Conservation (phyloP, 92 coral and sea anemone species). For the Muricea muricata region DNA sequence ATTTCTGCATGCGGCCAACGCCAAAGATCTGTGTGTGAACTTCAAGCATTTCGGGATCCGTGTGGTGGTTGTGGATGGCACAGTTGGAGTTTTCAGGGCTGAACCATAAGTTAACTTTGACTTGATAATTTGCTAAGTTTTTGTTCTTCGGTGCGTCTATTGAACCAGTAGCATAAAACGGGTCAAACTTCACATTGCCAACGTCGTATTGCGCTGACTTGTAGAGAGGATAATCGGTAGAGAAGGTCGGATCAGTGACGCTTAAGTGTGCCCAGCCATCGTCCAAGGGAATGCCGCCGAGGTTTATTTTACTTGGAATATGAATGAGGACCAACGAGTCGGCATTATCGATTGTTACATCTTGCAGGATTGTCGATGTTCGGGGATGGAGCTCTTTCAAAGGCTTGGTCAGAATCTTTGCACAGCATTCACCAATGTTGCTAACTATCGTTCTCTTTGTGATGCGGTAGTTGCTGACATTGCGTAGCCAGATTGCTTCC, state of each 20-base stretch:
- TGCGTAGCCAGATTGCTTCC: constrained; percentile 63
- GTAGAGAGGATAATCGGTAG: constrained; percentile 66
- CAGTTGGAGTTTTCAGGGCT: constrained; percentile 71
- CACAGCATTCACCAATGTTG: constrained; percentile 63
- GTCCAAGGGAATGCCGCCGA: constrained; percentile 64
- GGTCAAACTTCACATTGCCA: constrained; percentile 71
- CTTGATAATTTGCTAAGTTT: too few species aligned
- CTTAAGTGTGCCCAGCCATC: constrained; percentile 78
- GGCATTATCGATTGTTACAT: constrained; percentile 63
- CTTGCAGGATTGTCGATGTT: constrained; percentile 62
- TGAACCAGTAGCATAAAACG: constrained; percentile 59
- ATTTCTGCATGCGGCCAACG: constrained; percentile 82
- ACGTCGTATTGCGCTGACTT: constrained; percentile 81
- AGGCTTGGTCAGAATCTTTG: constrained; percentile 53
- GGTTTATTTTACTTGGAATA: constrained; percentile 54
- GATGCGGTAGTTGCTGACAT: constrained; percentile 52
- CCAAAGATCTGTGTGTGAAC: constrained; percentile 73
- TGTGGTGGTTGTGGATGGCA: constrained; percentile 67
- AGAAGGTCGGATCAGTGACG: constrained; percentile 47
- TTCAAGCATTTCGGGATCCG: constrained; percentile 74
- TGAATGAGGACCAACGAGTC: constrained; percentile 72
- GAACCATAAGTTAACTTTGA: constrained; percentile 78
- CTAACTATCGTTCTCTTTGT: constrained; percentile 50
- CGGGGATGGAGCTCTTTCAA: constrained; percentile 63
- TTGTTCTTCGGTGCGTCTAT: constrained; percentile 22